Percentiles rank a stretch among this genome's conserved stretches.
phyloP scores from a whole-genome alignment of 2,888 invertebrate genomes.

The Aporophyla lueneburgensis region DNA sequence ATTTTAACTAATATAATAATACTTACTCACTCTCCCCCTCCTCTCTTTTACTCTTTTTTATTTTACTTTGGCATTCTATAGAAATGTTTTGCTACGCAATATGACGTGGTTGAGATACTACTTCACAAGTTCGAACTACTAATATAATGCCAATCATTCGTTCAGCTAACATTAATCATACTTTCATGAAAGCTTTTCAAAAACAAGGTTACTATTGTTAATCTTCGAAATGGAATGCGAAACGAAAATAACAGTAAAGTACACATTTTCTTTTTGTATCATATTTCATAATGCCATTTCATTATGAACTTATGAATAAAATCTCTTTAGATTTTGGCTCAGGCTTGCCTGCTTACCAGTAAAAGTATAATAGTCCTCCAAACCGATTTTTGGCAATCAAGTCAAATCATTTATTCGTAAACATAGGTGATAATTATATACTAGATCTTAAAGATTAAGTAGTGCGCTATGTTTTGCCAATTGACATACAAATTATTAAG shows the following conservation, averaged over 20 bases:
- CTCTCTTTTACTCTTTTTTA: too few species aligned
- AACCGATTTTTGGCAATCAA: neutral
- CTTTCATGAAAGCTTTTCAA: constrained; percentile 24
- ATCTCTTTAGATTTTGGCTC: neutral
- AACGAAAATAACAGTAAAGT: constrained; percentile 20
- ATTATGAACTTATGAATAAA: neutral
- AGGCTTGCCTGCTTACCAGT: neutral
- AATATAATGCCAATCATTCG: constrained; percentile 8
- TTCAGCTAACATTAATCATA: constrained; percentile 20
- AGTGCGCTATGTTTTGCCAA: too few species aligned
- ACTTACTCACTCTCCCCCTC: too few species aligned
- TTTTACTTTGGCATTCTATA: neutral
- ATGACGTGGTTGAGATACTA: constrained; percentile 11
- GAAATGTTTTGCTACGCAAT: neutral
- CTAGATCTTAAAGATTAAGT: too few species aligned
- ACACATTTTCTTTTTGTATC: neutral
- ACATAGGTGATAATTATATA: too few species aligned
- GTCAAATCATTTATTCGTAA: too few species aligned
- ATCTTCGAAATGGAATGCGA: constrained; percentile 8
- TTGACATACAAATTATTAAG: too few species aligned
- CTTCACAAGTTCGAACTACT: neutral
- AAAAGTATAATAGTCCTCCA: neutral
- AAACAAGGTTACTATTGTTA: constrained; percentile 16
- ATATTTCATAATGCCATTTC: neutral
- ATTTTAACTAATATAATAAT: neutral